These are phyloP conservation scores for Isurus oxyrinchus DNA, from an alignment of 2,113 vertebrate genomes.

Conservation along the genomic window DNA sequence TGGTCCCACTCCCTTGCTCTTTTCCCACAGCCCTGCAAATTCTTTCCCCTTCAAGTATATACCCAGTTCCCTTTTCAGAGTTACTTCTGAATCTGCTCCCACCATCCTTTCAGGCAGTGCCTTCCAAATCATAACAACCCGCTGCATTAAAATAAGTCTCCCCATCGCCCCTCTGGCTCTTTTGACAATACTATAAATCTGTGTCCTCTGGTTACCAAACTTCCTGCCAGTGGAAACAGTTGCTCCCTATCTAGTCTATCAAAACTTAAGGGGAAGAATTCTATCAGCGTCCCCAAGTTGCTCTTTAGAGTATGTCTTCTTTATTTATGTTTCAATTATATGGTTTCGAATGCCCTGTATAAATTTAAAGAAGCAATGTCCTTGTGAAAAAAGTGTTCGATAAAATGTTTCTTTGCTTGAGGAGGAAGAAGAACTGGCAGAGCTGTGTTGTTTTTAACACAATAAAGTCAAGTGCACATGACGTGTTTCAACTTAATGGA, in stretches of 20 bases:
- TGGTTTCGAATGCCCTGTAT: neutral
- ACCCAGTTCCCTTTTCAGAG: neutral
- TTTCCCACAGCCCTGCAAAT: neutral
- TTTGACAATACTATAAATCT: neutral
- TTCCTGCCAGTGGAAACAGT: neutral
- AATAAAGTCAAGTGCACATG: neutral
- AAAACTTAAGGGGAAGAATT: neutral
- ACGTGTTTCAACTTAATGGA: neutral
- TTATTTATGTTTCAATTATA: neutral
- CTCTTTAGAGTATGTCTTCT: neutral
- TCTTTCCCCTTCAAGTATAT: neutral
- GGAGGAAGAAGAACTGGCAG: neutral
- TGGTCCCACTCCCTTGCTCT: neutral
- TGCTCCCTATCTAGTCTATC: neutral
- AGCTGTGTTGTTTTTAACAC: neutral
- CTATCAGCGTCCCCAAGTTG: neutral
- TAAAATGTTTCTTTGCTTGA: neutral
- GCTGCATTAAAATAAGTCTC: neutral
- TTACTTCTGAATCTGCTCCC: neutral
- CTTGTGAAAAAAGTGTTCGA: neutral
- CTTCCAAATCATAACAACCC: neutral
- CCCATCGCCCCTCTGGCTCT: neutral
- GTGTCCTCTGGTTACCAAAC: neutral
- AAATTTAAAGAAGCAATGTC: neutral
- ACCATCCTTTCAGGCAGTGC: neutral